Base-by-base conservation (phyloP, 2,797 vertebrate genomes). In the Molossus molossus region DNA sequence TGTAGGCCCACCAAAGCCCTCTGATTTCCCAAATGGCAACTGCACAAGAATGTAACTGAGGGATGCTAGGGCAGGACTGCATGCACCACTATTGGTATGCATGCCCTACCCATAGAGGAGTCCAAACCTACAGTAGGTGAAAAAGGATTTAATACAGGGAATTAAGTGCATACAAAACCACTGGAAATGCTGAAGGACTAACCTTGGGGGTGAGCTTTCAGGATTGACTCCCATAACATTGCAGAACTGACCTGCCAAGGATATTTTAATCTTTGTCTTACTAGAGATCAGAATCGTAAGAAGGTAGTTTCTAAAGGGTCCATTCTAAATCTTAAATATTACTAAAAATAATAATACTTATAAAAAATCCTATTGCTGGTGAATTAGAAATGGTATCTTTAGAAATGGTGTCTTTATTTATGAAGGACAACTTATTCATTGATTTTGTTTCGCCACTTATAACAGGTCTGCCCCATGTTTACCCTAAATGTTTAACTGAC, bases 281-380 rank as follows among this genome's bases (percentile, higher is more conserved):
- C 79, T 73, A 25, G 29, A 60, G 21, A 86, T 69, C 73, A 75
- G 33, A 92, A 92, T 67, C 0, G 67, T 25, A 58, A 88, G 48
- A 85, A 64, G 53, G 62, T 70, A 50, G n/a, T n/a, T 89, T 81
- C 64, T 48, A 57, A 85, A 85, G 5, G 2, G 23, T 81, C 18
- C 45, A 50, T 57, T 15, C 21, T 77, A 70, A 86, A 58, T 50
- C 29, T 90, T 75, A 60, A 85, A 29, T 92, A 69, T 64, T 70
- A 21, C 62, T 76, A 81, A 67, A 67, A 90, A 86, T 76, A 92
- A 89, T 65, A 75, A 93, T 11, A 90, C 40, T 89, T 84, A 37
- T 60, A 62, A 79, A 70, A 83, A 57, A 62, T 29, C 11, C 37
- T 84, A n/a, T 27, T 85, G 45, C 45, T 64, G 60, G 45, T 70